Percentiles rank a stretch among this genome's conserved stretches.
Conservation (phyloP, 2,113 vertebrate genomes). For the Corynorhinus townsendii region DNA sequence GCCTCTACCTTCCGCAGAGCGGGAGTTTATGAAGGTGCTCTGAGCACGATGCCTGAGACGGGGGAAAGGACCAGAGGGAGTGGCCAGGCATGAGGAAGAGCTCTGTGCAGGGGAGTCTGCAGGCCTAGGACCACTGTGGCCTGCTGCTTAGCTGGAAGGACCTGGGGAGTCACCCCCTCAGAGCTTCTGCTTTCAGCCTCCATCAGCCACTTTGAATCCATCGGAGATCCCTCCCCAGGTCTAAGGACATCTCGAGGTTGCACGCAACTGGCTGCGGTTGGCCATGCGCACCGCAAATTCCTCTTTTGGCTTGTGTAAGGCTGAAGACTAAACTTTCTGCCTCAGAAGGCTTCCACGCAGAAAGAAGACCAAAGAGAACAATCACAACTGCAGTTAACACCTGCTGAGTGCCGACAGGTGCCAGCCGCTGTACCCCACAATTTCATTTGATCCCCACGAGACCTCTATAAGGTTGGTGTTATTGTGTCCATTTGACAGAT, state of each 20-base stretch:
- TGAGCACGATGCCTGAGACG: slow-evolving; percentile 22
- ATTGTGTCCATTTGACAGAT: not conserved
- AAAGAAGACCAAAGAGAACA: not conserved
- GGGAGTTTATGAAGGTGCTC: slow-evolving; percentile 55
- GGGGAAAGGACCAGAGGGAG: not conserved
- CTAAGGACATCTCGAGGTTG: rapidly evolving
- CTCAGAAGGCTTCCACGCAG: not conserved
- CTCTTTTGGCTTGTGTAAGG: not conserved
- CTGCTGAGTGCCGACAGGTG: not conserved
- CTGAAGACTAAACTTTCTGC: not conserved
- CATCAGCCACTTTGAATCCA: not conserved
- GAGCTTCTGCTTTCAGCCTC: not conserved
- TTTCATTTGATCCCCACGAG: not conserved
- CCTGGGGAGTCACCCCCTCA: not conserved
- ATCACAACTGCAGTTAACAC: not conserved
- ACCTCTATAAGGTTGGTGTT: not conserved
- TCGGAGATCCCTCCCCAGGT: not conserved
- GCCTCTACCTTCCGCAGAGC: slow-evolving; percentile 61
- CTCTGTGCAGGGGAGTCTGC: not conserved
- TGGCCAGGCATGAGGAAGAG: not conserved
- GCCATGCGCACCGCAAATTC: not conserved
- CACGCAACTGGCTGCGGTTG: not conserved
- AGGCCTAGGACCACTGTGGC: not conserved
- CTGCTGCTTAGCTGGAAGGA: not conserved
- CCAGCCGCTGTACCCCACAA: rapidly evolving